Evolutionary conservation across 64 coral and sea anemone species (phyloP).

Genomic region (Montipora cactus): DNA sequence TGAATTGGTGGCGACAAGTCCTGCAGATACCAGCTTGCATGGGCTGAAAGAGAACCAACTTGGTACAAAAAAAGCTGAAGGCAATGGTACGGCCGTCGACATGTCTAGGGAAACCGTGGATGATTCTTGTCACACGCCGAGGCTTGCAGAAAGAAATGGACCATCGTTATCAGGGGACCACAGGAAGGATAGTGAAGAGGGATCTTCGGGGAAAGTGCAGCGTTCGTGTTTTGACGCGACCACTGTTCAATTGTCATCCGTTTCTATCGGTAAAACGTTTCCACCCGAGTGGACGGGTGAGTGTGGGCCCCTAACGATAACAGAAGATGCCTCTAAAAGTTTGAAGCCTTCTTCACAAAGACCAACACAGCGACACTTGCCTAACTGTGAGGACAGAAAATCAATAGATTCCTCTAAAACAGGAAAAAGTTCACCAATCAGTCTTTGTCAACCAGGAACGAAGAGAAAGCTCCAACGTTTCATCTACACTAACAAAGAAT

Average conservation of each 20-base stretch:
- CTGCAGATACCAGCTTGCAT: neutral
- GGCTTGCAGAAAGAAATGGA: neutral
- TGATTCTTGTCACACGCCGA: too few species aligned
- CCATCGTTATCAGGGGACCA: neutral
- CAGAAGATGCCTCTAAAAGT: neutral
- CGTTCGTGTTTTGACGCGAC: neutral
- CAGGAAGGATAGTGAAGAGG: neutral
- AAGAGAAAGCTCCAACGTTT: neutral
- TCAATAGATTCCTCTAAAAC: neutral
- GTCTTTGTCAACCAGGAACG: neutral
- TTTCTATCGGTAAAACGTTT: neutral
- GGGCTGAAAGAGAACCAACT: neutral
- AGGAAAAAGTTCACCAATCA: neutral
- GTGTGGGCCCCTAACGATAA: neutral
- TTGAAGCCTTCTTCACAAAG: neutral
- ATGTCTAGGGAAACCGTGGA: neutral
- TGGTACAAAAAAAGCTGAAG: neutral
- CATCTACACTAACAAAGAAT: neutral
- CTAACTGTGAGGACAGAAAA: neutral
- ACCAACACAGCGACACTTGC: neutral
- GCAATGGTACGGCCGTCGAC: neutral
- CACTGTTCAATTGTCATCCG: neutral
- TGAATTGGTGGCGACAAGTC: neutral
- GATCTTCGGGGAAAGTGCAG: neutral
- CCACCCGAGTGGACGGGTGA: neutral